Evolutionary conservation across 2,113 vertebrate genomes (phyloP).

Genomic region (Sinosuthora webbiana): DNA sequence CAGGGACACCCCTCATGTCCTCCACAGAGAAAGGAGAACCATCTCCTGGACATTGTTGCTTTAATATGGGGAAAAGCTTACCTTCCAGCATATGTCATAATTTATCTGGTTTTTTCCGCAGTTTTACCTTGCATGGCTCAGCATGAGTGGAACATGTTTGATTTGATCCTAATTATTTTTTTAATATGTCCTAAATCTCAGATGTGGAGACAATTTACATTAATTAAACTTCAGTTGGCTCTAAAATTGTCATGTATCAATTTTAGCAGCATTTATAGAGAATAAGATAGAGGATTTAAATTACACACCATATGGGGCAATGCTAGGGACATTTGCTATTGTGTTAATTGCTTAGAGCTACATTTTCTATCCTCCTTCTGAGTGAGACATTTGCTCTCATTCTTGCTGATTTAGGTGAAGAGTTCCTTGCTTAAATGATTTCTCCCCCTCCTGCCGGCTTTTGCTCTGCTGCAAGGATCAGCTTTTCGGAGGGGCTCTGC

Average conservation of each 20-base stretch:
- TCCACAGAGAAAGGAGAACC: not conserved
- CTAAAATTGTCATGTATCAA: conserved; percentile 53
- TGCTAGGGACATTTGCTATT: conserved; percentile 48
- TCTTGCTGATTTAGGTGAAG: not conserved
- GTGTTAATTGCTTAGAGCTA: conserved; percentile 66
- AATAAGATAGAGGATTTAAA: conserved; percentile 55
- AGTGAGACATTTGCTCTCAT: not conserved
- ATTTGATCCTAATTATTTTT: conserved; percentile 2
- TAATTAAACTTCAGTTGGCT: conserved; percentile 59
- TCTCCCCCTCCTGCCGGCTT: not conserved
- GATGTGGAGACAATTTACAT: conserved; percentile 22
- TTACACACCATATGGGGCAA: conserved; percentile 53
- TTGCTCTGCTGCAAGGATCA: not conserved
- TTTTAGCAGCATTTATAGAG: conserved; percentile 41
- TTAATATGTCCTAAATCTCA: conserved; percentile 1
- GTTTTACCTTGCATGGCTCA: not conserved
- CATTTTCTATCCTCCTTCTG: conserved; percentile 9
- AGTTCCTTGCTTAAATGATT: not conserved
- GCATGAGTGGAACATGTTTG: not conserved
- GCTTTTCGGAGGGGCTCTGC: not conserved
- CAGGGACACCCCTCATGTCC: not conserved
- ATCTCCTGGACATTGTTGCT: not conserved
- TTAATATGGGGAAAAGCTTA: not conserved
- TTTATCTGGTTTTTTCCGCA: fast-evolving
- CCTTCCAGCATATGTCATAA: not conserved